A percentile compares a stretch with the other conserved stretches of the same genome.
phyloP scores from a whole-genome alignment of 2,888 invertebrate species.

The Brachyptera putata region DNA sequence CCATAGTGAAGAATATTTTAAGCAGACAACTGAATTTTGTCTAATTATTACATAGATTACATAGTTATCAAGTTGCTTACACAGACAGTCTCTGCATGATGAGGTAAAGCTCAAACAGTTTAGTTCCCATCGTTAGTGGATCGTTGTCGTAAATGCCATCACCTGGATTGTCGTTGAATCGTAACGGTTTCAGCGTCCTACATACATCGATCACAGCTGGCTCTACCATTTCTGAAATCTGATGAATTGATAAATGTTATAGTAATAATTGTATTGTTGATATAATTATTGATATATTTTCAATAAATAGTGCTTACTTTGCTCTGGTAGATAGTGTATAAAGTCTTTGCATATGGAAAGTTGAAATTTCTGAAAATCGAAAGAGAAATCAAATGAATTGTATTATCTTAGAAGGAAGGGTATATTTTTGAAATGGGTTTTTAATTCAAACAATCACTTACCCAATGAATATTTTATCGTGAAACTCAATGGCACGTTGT shows the following conservation, averaged over 20 bases:
- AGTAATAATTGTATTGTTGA: too few relatives aligned
- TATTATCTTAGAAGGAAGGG: too few relatives aligned
- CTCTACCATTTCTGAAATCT: conserved; percentile 59
- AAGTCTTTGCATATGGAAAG: conserved; percentile 65
- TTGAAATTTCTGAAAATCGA: conserved; percentile 58
- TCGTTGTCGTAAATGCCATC: conserved; percentile 48
- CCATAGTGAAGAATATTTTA: too few relatives aligned
- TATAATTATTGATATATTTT: too few relatives aligned
- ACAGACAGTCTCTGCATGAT: conserved; percentile 80
- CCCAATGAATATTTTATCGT: conserved; percentile 81
- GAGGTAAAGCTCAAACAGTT: conserved; percentile 88
- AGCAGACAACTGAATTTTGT: too few relatives aligned
- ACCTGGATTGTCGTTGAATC: conserved; percentile 42
- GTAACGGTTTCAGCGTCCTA: conserved; percentile 62
- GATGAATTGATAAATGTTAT: conserved; percentile 20
- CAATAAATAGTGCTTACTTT: not conserved
- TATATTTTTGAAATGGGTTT: too few relatives aligned
- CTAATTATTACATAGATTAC: too few relatives aligned
- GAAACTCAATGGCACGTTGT: conserved; percentile 73
- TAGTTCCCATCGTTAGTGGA: conserved; percentile 76
- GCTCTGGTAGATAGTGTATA: conserved; percentile 67
- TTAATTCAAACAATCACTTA: conserved; percentile 51
- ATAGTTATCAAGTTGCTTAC: too few relatives aligned
- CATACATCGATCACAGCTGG: conserved; percentile 70
- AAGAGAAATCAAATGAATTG: conserved; percentile 22